Conservation (phyloP, 1,140 invertebrate genomes). For the Nasonia giraulti region DNA sequence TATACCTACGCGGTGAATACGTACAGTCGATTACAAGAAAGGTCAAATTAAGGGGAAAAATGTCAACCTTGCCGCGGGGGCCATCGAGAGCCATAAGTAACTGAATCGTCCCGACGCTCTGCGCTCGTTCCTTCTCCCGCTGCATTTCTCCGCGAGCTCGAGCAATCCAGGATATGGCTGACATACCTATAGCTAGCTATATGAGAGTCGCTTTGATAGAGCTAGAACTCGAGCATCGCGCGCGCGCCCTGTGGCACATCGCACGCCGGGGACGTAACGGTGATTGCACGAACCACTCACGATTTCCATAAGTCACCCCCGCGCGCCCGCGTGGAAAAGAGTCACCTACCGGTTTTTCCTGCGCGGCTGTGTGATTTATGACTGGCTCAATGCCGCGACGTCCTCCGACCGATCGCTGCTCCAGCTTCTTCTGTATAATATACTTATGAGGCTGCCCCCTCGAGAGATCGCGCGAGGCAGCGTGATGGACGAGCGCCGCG, state of each 20-base stretch:
- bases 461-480: too few relatives aligned
- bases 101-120: too few relatives aligned
- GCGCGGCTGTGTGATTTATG: background rate
- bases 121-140: background rate
- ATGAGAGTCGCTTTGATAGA: background rate
- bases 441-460: too few relatives aligned
- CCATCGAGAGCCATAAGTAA: too few relatives aligned
- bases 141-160: background rate
- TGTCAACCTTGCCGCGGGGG: too few relatives aligned
- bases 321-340: slow-evolving; percentile 22
- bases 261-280: background rate
- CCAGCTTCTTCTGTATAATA: background rate
- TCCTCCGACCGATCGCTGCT: background rate
- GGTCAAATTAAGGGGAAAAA: background rate
- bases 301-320: slow-evolving; percentile 60
- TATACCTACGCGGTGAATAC: background rate
- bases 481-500: background rate
- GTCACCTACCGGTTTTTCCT: slow-evolving; percentile 24
- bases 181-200: background rate
- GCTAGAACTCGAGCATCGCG: background rate
- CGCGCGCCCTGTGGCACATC: background rate
- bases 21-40: background rate
- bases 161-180: background rate
- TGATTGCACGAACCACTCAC: slow-evolving; percentile 54
- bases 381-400: background rate